Conservation (phyloP, 2,797 vertebrate species). For the Capromys pilorides region DNA sequence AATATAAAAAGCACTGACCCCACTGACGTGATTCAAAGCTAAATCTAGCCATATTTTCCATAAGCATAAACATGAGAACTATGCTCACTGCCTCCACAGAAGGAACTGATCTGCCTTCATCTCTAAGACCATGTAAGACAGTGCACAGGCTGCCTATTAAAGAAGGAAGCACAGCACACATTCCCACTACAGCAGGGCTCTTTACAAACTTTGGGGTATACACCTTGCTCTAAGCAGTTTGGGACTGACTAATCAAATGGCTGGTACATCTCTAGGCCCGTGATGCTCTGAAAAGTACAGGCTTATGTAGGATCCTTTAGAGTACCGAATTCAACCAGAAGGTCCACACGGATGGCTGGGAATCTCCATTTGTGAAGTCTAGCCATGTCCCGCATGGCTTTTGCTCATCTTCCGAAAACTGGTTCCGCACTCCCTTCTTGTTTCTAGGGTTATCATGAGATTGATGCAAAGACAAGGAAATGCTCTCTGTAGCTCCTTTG, state of each 20-base stretch:
- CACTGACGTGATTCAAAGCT: neutral
- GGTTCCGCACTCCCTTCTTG: rapidly evolving
- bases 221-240: too few relatives aligned
- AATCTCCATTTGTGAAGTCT: neutral
- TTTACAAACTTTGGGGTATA: rapidly evolving
- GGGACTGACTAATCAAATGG: rapidly evolving
- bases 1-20: neutral
- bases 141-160: too few relatives aligned
- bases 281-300: neutral
- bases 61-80: neutral
- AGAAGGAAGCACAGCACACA: rapidly evolving
- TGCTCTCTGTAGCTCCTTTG: neutral
- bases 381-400: rapidly evolving
- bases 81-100: neutral
- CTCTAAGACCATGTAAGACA: neutral
- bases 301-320: rapidly evolving
- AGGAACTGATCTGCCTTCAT: neutral
- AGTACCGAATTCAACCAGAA: neutral
- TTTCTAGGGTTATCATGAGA: too few relatives aligned
- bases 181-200: rapidly evolving
- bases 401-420: neutral
- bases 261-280: rapidly evolving
- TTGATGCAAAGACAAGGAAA: neutral
- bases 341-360: neutral
- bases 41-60: neutral